Base-by-base conservation (phyloP, 2,888 invertebrate genomes). In the Cyrtodaria siliqua region DNA sequence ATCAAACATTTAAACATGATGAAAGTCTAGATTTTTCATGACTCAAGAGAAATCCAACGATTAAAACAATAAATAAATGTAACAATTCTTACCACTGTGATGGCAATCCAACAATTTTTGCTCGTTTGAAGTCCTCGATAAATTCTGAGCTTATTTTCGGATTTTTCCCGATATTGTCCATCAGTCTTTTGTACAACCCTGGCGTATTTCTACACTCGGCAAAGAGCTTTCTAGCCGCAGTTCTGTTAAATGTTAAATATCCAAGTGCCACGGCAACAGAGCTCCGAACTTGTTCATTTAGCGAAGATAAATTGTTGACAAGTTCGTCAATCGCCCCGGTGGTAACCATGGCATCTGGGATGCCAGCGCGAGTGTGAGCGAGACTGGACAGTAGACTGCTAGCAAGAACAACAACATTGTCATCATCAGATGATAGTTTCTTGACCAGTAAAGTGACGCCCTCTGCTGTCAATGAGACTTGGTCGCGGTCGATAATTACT, bases 311-410 rank as follows among this genome's bases (percentile, higher is more conserved):
- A 29, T 85, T 84, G 1, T 85, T 82, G 20, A 92, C 85, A 2
- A 93, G 87, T 27, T 88, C 79, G 44, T 92, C 90, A 12, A 93
- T 86, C 18, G 90, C 90, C 6, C 93, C 92, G 0, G 89, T 85
- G 18, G 92, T 92, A 18, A 93, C 83, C 91, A 93, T 92, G 69
- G 92, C 93, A 78, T 93, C 93, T 6, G 92, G 89, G 47, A 93
- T 92, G 6, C 93, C 93, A 18, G 93, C 92, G 6, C 93, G 81
- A 0, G 92, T 92, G 82, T 93, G 93, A 3, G 92, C 91, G 27
- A 93, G 83, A 79, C 92, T 92, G 12, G 93, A 91, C 44, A 93
- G 77, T 0, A 92, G 84, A 74, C 92, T 90, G 49, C 88, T 87
- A 47, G 92, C 86, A 3, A 92, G 78, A n/a, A 92, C 91, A 2